A percentile compares a stretch with the other conserved stretches of the same genome.
Evolutionary conservation across 2,113 vertebrate genomes (phyloP).

Genomic region (Pogona vitticeps): DNA sequence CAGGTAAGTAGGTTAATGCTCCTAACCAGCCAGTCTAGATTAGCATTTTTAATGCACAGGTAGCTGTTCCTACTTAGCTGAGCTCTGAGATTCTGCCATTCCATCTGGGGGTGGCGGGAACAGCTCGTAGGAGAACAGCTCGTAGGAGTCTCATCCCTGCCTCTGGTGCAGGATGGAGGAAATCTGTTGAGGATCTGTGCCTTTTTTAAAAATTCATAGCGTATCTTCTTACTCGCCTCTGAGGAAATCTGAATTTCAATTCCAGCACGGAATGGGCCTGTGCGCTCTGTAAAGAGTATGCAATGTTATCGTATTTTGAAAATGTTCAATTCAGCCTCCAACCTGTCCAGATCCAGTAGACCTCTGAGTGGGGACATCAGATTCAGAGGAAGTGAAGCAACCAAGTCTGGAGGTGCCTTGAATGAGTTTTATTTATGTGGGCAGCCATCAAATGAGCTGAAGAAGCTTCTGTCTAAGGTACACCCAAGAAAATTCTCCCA

Average conservation of each 20-base stretch:
- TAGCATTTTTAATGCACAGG: background rate
- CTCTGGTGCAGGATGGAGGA: background rate
- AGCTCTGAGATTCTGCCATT: background rate
- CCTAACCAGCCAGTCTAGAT: background rate
- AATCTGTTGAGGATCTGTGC: background rate
- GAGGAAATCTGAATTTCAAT: background rate
- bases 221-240: background rate
- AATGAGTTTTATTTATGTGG: too few species aligned
- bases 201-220: background rate
- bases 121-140: background rate
- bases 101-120: background rate
- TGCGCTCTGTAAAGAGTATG: too few species aligned
- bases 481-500: too few species aligned
- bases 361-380: too few species aligned
- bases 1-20: background rate
- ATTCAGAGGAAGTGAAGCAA: too few species aligned
- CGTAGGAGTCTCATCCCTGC: background rate
- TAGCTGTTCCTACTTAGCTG: background rate
- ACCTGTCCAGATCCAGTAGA: too few species aligned
- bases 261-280: background rate
- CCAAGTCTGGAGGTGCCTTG: too few species aligned
- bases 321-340: too few species aligned
- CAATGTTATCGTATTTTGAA: too few species aligned
- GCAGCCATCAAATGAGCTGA: too few species aligned
- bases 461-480: too few species aligned